phyloP scores from a whole-genome alignment of 2,797 vertebrate genomes.

The Schizopygopsis pylzovi region DNA sequence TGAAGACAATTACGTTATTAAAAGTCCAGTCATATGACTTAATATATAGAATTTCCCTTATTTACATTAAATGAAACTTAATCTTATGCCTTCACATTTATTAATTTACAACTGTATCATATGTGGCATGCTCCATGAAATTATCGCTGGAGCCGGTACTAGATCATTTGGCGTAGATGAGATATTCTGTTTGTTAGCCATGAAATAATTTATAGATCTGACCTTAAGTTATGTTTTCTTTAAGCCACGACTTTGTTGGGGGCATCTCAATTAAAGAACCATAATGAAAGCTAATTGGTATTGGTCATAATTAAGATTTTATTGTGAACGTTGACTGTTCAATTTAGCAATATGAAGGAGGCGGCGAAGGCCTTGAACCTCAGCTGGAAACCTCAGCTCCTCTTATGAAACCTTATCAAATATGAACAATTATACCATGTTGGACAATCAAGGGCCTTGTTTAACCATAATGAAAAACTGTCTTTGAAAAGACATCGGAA shows the following conservation, averaged over 20 bases:
- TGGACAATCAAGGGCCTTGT: not conserved
- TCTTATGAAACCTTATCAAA: not conserved
- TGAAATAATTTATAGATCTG: not conserved
- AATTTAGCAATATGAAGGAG: not conserved
- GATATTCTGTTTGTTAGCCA: not conserved
- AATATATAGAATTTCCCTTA: not conserved
- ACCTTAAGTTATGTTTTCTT: not conserved
- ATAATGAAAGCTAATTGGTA: not conserved
- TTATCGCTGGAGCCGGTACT: not conserved
- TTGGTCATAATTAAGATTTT: not conserved
- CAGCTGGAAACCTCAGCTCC: not conserved
- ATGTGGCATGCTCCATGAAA: not conserved
- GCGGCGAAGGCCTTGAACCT: not conserved
- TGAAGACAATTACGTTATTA: not conserved
- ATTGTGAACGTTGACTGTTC: slow-evolving; percentile 8
- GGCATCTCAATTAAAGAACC: not conserved
- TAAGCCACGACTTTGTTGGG: not conserved
- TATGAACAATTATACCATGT: not conserved
- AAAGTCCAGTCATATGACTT: not conserved
- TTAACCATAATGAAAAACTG: not conserved
- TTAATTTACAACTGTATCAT: not conserved
- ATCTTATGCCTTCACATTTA: not conserved
- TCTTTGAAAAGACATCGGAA: not conserved
- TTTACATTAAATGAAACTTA: not conserved
- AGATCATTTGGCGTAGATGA: not conserved